Conservation (phyloP, 2,113 vertebrate species). For the Mixornis gularis region DNA sequence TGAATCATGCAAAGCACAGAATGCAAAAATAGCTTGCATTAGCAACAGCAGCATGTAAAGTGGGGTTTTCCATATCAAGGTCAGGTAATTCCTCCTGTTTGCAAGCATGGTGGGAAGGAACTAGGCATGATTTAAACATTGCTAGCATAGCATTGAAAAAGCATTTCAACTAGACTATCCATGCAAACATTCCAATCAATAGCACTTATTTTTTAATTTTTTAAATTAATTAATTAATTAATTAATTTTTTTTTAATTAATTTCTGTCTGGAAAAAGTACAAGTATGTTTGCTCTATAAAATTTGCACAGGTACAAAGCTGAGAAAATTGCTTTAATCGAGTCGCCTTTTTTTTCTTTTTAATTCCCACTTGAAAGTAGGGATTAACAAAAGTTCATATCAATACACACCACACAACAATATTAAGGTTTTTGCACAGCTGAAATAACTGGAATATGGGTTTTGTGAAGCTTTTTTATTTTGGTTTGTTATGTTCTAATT, state of each 20-base stretch:
- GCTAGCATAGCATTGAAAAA: background rate
- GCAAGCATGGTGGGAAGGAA: background rate
- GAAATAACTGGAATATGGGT: background rate
- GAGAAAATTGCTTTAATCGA: background rate
- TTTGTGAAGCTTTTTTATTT: background rate
- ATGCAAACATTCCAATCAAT: background rate
- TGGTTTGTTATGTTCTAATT: background rate
- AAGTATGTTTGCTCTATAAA: background rate
- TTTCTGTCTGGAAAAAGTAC: background rate
- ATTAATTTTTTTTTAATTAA: too few species aligned
- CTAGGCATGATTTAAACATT: background rate
- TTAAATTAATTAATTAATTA: too few species aligned
- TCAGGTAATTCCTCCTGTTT: background rate
- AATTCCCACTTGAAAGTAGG: background rate
- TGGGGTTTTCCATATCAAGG: background rate
- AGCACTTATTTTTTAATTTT: accelerated
- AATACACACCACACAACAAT: background rate
- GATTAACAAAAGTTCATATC: background rate
- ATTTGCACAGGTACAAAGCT: background rate
- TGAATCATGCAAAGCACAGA: conserved; percentile 20
- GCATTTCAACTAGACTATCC: background rate
- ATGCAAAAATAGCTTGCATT: background rate
- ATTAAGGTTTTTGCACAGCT: background rate
- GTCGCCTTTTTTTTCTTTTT: background rate
- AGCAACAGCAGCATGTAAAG: background rate